Evolutionary conservation across 2,797 vertebrate genomes (phyloP), one percentile per base, ranked within the genome.

Genomic region (Lophotriccus pileatus): DNA sequence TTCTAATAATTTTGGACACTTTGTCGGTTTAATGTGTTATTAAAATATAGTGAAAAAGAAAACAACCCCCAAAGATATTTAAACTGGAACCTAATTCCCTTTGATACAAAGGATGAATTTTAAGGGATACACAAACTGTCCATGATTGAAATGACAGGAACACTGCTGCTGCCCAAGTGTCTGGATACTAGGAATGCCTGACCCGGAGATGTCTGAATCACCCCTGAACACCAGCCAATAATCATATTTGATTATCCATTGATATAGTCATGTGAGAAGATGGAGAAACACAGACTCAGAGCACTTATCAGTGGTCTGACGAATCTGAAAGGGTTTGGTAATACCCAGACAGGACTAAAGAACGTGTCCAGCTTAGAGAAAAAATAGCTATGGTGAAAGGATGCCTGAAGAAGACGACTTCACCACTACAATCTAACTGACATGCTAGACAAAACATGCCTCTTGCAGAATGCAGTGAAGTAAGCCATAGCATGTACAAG

Each of bases 251-350:
- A 28, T 28, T 88, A 4, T 17, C 37, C 30, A 19, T 16, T n/a
- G 73, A 37, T 12, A 13, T 0, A 16, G 14, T 41, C 27, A 55
- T 7, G 4, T 15, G 32, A n/a, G 9, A 56, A 10, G 32, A 23
- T 23, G 34, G 52, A 52, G 15, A 67, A 75, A 25, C 32, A 63
- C 37, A 69, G 37, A 7, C 58, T 39, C 34, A 70, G 25, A 46
- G 27, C 44, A 67, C 6, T 22, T 78, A 0, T 1, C 5, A 0
- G 14, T 59, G 44, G 6, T 41, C 55, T 90, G 34, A 24, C 60
- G 53, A 1, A 24, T 43, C 70, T 82, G 34, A 10, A 46, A 56
- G 32, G 10, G 10, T 59, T 56, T 18, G 25, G 23, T 21, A 37
- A 34, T 49, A 68, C 3, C 34, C 56, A 84, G 28, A n/a, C 3